These are phyloP conservation scores for Beris morrisii DNA, from an alignment of 2,888 invertebrate genomes.

Conservation along the genomic window DNA sequence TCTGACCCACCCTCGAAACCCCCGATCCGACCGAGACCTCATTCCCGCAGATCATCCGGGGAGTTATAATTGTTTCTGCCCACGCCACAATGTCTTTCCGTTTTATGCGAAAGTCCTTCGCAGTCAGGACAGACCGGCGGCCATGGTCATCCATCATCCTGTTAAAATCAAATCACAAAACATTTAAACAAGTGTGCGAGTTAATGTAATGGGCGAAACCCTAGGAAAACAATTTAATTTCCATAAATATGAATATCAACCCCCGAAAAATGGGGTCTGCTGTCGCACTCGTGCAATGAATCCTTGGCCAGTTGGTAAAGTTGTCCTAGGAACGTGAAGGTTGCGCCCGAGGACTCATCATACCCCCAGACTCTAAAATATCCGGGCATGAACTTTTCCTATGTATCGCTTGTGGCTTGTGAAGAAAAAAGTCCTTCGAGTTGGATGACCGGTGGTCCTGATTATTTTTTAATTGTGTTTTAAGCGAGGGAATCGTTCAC, in stretches of 20 bases:
- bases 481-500: slow-evolving; percentile 7
- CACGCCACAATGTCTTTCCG: slow-evolving; percentile 2
- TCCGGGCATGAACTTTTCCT: slow-evolving; percentile 12
- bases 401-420: not conserved
- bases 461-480: slow-evolving; percentile 32
- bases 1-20: no score
- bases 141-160: slow-evolving; percentile 44
- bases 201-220: slow-evolving; percentile 38
- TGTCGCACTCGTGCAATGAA: not conserved
- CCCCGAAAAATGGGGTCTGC: slow-evolving; percentile 1
- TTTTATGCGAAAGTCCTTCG: not conserved
- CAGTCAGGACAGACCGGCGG: slow-evolving; percentile 9
- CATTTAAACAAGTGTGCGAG: slow-evolving; percentile 43
- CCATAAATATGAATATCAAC: slow-evolving; percentile 39
- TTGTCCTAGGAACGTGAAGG: not conserved
- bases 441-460: slow-evolving; percentile 27
- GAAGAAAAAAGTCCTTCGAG: slow-evolving; percentile 14
- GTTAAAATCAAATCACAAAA: slow-evolving; percentile 46
- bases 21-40: not conserved
- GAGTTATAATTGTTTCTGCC: slow-evolving; percentile 32
- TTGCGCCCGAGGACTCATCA: not conserved
- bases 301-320: not conserved
- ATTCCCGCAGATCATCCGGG: no score
- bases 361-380: not conserved
- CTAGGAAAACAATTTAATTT: slow-evolving; percentile 39